Conservation (phyloP, 2,113 vertebrate species). For the Tragelaphus scriptus region DNA sequence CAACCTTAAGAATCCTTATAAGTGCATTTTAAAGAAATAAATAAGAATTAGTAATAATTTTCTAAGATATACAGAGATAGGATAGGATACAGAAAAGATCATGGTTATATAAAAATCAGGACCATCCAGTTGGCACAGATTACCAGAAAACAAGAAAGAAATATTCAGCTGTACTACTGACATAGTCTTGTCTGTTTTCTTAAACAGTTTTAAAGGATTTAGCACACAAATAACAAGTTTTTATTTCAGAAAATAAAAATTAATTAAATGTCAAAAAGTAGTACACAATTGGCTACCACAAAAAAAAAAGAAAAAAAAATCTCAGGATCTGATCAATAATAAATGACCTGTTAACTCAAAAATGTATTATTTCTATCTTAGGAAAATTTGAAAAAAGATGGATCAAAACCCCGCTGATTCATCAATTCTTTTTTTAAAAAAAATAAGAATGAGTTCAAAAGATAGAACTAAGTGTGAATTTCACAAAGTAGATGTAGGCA, state of each 20-base stretch:
- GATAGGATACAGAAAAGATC: neutral
- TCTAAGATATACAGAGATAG: neutral
- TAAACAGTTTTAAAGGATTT: neutral
- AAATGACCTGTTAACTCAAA: neutral
- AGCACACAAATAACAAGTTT: neutral
- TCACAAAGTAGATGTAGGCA: neutral
- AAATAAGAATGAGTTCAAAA: neutral
- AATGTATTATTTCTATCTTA: neutral
- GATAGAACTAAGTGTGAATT: neutral
- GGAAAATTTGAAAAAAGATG: neutral
- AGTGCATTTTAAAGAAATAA: neutral
- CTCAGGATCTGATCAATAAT: neutral
- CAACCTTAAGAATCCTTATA: neutral
- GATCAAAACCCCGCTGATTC: neutral
- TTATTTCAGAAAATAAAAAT: constrained; percentile 31
- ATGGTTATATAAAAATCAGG: neutral
- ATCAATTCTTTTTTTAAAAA: neutral
- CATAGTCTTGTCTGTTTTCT: neutral
- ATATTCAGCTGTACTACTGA: neutral
- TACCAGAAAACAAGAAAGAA: neutral
- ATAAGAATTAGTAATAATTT: neutral
- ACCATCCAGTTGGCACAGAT: neutral
- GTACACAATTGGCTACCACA: neutral
- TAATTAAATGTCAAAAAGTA: neutral
- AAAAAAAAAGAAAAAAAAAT: neutral